Evolutionary conservation across 2,888 invertebrate species (phyloP), one percentile per base, ranked within the genome.

Genomic region (Acrobasis repandana): DNA sequence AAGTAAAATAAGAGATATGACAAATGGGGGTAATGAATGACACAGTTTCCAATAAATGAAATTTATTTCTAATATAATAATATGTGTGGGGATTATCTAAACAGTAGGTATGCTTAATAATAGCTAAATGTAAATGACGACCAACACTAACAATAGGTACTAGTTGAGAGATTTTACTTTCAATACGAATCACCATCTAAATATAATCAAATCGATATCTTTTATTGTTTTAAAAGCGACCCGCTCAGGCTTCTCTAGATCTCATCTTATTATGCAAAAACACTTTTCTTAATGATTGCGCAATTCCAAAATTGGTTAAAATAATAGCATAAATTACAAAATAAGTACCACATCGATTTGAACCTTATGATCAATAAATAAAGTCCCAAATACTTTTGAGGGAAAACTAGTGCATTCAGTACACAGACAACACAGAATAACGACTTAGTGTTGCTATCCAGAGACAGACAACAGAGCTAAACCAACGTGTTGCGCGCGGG

Each of bases 41-140:
- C 61, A 28, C 58, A 47, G 38, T n/a, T 60, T 80, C 82, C 83
- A 84, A 80, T 88, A 88, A 85, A 85, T 86, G 83, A 77, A 64
- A 71, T 88, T 86, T 88, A 88, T 85, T 86, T 78, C 82, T 86
- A 86, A 75, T 77, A 73, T 64, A 75, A 72, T 83, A 83, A 83
- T 85, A 85, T 79, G 77, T 73, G 63, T 69, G 77, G 83, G 84
- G 80, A 84, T 82, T 83, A 82, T 78, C 71, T 71, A 76, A 71
- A 75, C 75, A 71, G 69, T 71, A 65, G 65, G 70, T 66, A 61
- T 65, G 72, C 66, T 68, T 68, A 70, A 71, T 63, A 72, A 67
- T 68, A 71, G 62, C 63, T 66, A 62, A 28, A 56, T 58, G 60
- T 61, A 64, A 63, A 61, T 62, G 38, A 38, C 65, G 58, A 65